A percentile compares a stretch with the other conserved stretches of the same genome.
phyloP scores from a whole-genome alignment of 2,113 vertebrate species.

The Antechinus stuartii region DNA sequence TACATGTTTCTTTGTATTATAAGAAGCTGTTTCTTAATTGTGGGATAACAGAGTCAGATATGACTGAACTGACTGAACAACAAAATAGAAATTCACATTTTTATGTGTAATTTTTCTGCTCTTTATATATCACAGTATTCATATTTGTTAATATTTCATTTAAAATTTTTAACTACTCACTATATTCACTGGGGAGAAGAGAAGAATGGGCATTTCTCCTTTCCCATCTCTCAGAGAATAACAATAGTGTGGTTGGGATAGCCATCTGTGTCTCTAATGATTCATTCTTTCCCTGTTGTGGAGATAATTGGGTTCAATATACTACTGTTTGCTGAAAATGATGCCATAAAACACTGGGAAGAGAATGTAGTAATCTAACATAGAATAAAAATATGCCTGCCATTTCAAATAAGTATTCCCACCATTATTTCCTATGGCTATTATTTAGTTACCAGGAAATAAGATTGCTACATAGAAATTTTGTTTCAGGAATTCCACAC shows the following conservation, averaged over 20 bases:
- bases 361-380: slow-evolving; percentile 21
- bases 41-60: too few relatives aligned
- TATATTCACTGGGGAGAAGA: neutral
- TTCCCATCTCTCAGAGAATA: neutral
- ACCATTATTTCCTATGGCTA: slow-evolving; percentile 34
- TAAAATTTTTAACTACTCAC: neutral
- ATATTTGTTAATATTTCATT: neutral
- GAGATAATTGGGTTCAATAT: slow-evolving; percentile 41
- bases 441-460: slow-evolving; percentile 51
- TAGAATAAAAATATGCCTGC: slow-evolving; percentile 12
- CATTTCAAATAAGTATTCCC: slow-evolving; percentile 41
- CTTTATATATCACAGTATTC: neutral
- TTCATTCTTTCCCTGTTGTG: slow-evolving; percentile 17
- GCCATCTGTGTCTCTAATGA: slow-evolving; percentile 14
- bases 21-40: neutral
- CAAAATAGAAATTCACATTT: neutral
- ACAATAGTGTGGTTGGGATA: neutral
- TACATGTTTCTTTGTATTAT: neutral
- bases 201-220: neutral
- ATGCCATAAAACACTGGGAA: neutral
- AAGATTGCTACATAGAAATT: slow-evolving; percentile 38
- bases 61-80: neutral
- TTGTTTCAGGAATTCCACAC: neutral
- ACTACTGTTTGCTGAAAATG: neutral
- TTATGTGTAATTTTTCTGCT: neutral